Evolutionary conservation across 2,888 invertebrate genomes (phyloP).

Genomic region (Orchesella flavescens): DNA sequence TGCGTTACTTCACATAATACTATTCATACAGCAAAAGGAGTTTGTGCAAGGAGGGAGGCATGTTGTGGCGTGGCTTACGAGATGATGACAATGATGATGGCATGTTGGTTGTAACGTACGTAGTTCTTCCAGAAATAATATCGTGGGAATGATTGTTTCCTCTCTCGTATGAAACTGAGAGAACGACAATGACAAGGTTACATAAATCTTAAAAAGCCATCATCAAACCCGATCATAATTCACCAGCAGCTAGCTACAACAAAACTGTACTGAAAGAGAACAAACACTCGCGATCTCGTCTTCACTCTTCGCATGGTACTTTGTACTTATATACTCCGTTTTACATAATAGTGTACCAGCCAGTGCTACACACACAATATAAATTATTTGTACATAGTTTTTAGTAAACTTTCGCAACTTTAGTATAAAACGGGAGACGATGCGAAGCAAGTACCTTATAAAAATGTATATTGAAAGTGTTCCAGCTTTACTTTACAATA

Average conservation of each 20-base stretch:
- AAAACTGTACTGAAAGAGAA: background rate
- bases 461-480: too few species aligned
- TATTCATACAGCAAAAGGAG: background rate
- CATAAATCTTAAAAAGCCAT: slow-evolving; percentile 60
- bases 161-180: slow-evolving; percentile 20
- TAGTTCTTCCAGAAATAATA: slow-evolving; percentile 28
- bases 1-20: background rate
- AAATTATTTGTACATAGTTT: too few species aligned
- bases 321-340: too few species aligned
- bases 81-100: slow-evolving; percentile 18
- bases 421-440: background rate
- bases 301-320: too few species aligned
- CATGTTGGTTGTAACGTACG: slow-evolving; percentile 7
- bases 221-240: slow-evolving; percentile 48
- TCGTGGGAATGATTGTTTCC: slow-evolving; percentile 58
- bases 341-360: too few species aligned
- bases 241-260: background rate
- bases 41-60: background rate
- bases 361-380: too few species aligned
- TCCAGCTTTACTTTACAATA: too few species aligned
- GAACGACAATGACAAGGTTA: slow-evolving; percentile 52
- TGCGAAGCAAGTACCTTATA: background rate
- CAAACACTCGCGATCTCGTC: too few species aligned
- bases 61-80: slow-evolving; percentile 4
- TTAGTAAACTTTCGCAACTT: background rate